Percentiles rank a stretch among this genome's conserved stretches.
Conservation (phyloP, 2,888 invertebrate species). For the Pimpla rufipes region DNA sequence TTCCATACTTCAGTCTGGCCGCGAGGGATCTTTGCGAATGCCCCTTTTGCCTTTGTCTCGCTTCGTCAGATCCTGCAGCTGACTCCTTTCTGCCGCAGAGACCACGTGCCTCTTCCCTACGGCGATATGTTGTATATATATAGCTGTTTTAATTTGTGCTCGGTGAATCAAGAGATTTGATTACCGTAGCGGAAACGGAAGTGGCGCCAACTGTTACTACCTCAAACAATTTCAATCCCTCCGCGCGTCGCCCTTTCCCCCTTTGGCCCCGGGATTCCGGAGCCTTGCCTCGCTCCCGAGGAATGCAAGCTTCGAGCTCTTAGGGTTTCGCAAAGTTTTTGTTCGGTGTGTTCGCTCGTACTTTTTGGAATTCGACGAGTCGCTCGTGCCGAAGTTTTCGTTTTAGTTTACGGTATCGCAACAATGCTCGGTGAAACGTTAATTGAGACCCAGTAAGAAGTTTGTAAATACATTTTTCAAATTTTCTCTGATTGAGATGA, state of each 20-base stretch:
- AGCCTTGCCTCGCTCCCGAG: constrained; percentile 1
- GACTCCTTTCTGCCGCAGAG: constrained; percentile 30
- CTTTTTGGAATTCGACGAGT: neutral
- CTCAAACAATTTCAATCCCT: constrained; percentile 62
- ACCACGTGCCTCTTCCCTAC: constrained; percentile 1
- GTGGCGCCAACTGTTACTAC: constrained; percentile 79
- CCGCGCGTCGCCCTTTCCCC: constrained; percentile 38
- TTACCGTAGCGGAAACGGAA: constrained; percentile 80
- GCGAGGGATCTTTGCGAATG: constrained; percentile 28
- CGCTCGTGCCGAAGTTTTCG: neutral
- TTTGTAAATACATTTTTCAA: neutral
- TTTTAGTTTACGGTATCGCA: neutral
- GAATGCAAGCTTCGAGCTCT: constrained; percentile 17
- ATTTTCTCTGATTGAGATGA: too few species aligned
- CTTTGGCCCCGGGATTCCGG: constrained; percentile 13
- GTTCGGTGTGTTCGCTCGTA: neutral
- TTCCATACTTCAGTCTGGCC: neutral
- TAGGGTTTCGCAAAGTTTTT: constrained; percentile 28
- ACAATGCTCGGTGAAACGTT: neutral
- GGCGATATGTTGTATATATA: constrained; percentile 32
- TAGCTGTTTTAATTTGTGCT: constrained; percentile 77
- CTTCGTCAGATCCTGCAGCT: constrained; percentile 43
- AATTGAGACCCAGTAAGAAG: neutral
- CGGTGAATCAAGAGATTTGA: constrained; percentile 81
- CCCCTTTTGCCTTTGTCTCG: constrained; percentile 20